Evolutionary conservation across 1,140 invertebrate genomes (phyloP).

Genomic region (Diachasma alloeum): DNA sequence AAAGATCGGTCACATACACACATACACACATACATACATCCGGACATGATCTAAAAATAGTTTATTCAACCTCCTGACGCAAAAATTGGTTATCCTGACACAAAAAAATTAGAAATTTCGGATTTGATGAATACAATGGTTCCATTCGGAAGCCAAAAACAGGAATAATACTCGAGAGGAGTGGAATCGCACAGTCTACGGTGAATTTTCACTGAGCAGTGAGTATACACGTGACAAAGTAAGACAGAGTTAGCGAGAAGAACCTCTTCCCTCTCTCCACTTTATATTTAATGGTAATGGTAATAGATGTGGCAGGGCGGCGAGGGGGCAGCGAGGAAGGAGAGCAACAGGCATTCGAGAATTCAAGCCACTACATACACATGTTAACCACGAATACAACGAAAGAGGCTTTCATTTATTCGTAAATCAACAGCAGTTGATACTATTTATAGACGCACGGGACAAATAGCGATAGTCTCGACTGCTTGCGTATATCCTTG

Average conservation of each 20-base stretch:
- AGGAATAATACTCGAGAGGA: background rate
- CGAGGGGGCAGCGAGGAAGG: background rate
- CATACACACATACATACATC: too few species aligned
- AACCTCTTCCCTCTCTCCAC: background rate
- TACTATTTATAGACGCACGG: conserved; percentile 53
- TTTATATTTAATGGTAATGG: conserved; percentile 6
- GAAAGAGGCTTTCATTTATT: conserved; percentile 53
- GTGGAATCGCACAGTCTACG: conserved; percentile 4
- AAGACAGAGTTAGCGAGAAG: conserved; percentile 18
- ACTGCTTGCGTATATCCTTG: conserved; percentile 43
- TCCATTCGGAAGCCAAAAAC: background rate
- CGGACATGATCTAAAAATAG: background rate
- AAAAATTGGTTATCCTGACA: too few species aligned
- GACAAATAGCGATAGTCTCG: conserved; percentile 57
- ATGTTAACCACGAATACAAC: background rate
- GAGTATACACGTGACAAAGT: conserved; percentile 13
- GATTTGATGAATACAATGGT: too few species aligned
- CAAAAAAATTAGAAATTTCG: too few species aligned
- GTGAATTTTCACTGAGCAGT: background rate
- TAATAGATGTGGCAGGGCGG: background rate
- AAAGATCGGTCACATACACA: too few species aligned
- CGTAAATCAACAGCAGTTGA: conserved; percentile 55
- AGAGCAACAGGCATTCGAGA: conserved; percentile 12
- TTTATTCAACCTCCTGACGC: too few species aligned
- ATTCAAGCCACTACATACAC: background rate